phyloP scores from a whole-genome alignment of 64 coral and sea anemone species.

The Stichodactyla helianthus region DNA sequence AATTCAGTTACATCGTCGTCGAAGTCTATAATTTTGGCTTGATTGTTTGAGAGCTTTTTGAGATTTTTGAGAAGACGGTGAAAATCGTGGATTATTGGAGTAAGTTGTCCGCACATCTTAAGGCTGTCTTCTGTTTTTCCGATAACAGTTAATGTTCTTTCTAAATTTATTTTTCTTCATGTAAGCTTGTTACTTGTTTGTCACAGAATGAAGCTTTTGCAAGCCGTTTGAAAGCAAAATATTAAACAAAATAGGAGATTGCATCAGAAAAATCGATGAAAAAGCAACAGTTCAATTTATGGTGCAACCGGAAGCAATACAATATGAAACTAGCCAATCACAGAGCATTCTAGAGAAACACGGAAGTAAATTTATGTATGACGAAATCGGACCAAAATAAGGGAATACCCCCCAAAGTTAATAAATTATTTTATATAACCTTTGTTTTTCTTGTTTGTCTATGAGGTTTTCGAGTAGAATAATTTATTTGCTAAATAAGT shows the following conservation, averaged over 20 bases:
- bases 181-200: neutral
- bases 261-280: neutral
- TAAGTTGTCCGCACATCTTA: slow-evolving; percentile 54
- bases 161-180: neutral
- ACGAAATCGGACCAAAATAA: neutral
- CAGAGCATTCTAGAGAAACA: neutral
- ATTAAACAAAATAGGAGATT: neutral
- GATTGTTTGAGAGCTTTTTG: slow-evolving; percentile 64
- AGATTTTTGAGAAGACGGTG: slow-evolving; percentile 67
- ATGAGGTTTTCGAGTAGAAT: too few relatives aligned
- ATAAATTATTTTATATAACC: neutral
- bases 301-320: slow-evolving; percentile 44
- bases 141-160: neutral
- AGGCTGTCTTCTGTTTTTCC: neutral
- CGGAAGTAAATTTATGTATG: slow-evolving; percentile 19
- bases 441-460: too few relatives aligned
- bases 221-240: neutral
- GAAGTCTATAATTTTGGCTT: slow-evolving; percentile 56
- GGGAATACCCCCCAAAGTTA: slow-evolving; percentile 43
- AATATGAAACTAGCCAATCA: slow-evolving; percentile 40
- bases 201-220: neutral
- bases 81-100: slow-evolving; percentile 53
- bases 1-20: slow-evolving; percentile 64
- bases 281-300: slow-evolving; percentile 23
- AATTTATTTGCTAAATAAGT: too few relatives aligned